A percentile compares a stretch with the other conserved stretches of the same genome.
Evolutionary conservation across 1,140 invertebrate species (phyloP).

Genomic region (Galleria mellonella): DNA sequence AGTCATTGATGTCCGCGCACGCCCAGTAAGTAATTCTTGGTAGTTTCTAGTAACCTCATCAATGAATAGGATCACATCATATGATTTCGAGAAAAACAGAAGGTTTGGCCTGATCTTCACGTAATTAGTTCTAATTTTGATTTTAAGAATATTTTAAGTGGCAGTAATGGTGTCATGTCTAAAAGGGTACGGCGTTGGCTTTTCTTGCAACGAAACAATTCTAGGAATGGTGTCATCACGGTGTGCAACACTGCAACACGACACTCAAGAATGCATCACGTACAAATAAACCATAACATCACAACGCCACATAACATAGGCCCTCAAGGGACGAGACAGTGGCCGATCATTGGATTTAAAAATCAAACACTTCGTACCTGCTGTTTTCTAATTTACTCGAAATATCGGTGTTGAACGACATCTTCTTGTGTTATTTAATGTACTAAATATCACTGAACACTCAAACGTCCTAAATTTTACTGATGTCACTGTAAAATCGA

Average conservation of each 20-base stretch:
- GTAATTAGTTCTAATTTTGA: too few species aligned
- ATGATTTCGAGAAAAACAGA: too few species aligned
- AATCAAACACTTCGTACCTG: slow-evolving; percentile 45
- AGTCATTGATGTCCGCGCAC: slow-evolving; percentile 9
- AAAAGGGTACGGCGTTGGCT: too few species aligned
- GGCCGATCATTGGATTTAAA: slow-evolving; percentile 9
- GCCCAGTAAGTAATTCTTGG: too few species aligned
- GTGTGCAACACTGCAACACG: slow-evolving; percentile 4
- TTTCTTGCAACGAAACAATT: too few species aligned
- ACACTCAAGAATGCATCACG: slow-evolving; percentile 16
- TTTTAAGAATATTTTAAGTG: too few species aligned
- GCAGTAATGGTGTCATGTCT: too few species aligned
- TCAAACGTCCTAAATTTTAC: slow-evolving; percentile 42
- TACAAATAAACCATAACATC: slow-evolving; percentile 5
- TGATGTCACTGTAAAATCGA: slow-evolving; percentile 48
- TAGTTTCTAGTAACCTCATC: slow-evolving; percentile 4
- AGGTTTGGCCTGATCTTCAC: too few species aligned
- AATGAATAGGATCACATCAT: too few species aligned
- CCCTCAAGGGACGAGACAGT: slow-evolving; percentile 10
- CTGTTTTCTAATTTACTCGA: slow-evolving; percentile 66
- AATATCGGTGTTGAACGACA: slow-evolving; percentile 69
- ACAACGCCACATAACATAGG: slow-evolving; percentile 13
- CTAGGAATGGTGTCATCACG: not conserved
- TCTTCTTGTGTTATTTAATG: slow-evolving; percentile 63
- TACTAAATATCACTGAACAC: slow-evolving; percentile 68